These are phyloP conservation scores for Polyploca ridens DNA, from an alignment of 2,888 invertebrate species.

Conservation along the genomic window DNA sequence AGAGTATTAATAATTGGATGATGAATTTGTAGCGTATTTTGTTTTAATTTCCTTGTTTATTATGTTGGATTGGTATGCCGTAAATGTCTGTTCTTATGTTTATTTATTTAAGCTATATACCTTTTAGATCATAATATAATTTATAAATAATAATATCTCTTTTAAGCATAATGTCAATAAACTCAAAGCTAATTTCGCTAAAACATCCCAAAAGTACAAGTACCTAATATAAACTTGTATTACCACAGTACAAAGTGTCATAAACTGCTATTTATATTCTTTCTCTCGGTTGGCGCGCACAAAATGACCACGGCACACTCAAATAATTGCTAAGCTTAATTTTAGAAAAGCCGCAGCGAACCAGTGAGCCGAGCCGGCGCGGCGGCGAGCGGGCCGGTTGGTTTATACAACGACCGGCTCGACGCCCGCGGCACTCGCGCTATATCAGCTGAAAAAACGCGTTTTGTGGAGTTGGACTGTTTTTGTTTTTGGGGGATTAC, in stretches of 20 bases:
- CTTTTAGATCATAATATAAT: no score
- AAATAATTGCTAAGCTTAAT: conserved; percentile 42
- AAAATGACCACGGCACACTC: conserved; percentile 28
- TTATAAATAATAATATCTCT: no score
- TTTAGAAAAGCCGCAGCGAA: conserved; percentile 29
- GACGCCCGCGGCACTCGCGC: background rate
- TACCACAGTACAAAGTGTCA: background rate
- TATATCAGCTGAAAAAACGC: background rate
- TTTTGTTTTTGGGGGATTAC: background rate
- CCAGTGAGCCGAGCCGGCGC: conserved; percentile 25
- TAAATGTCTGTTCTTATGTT: no score
- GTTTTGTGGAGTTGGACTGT: background rate
- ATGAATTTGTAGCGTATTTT: no score
- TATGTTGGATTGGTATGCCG: no score
- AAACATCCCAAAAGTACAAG: background rate
- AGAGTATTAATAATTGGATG: no score
- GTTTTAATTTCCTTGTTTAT: no score
- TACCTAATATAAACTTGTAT: background rate
- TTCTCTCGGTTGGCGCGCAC: background rate
- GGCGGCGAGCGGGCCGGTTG: conserved; percentile 15
- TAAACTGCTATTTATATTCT: conserved; percentile 1
- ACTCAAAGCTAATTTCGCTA: no score
- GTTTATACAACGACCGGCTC: background rate
- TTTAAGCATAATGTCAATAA: no score
- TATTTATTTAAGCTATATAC: no score